A percentile compares a stretch with the other conserved stretches of the same genome.
phyloP scores from a whole-genome alignment of 2,888 invertebrate genomes.

The Apotomis betuletana region DNA sequence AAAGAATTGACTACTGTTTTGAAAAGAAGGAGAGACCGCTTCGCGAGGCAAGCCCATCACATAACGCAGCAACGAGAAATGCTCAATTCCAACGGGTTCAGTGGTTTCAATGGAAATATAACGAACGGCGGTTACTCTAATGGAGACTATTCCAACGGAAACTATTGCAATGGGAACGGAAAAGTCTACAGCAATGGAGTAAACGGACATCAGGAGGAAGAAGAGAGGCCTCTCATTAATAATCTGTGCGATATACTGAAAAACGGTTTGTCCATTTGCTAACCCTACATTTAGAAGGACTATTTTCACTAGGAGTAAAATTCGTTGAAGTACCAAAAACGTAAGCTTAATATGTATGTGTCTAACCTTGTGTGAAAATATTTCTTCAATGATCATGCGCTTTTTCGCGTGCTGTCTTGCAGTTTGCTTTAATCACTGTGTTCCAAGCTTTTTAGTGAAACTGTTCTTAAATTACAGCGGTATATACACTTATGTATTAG shows the following conservation, averaged over 20 bases:
- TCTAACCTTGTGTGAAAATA: neutral
- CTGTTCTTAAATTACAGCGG: too few species aligned
- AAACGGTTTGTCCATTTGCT: constrained; percentile 77
- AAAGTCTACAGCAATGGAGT: constrained; percentile 52
- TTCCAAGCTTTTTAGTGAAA: constrained; percentile 2
- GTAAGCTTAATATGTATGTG: neutral
- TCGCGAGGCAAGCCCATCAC: constrained; percentile 92
- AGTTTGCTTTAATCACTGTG: constrained; percentile 42
- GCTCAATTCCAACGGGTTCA: constrained; percentile 62
- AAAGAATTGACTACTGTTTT: constrained; percentile 92
- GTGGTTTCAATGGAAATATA: constrained; percentile 54
- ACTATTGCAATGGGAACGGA: constrained; percentile 44
- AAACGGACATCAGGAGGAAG: constrained; percentile 61
- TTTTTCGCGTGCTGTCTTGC: constrained; percentile 29
- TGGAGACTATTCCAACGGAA: constrained; percentile 43
- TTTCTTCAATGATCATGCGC: constrained; percentile 27
- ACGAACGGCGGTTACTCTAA: constrained; percentile 45
- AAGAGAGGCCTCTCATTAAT: constrained; percentile 44
- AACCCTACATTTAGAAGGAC: constrained; percentile 51
- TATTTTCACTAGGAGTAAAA: neutral
- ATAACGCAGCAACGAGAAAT: constrained; percentile 91
- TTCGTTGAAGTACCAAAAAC: neutral
- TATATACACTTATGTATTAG: too few species aligned
- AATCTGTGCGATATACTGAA: constrained; percentile 68
- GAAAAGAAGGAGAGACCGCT: constrained; percentile 90